These are phyloP conservation scores for Philereme vetulata DNA, from an alignment of 2,888 invertebrate genomes.

Conservation along the genomic window DNA sequence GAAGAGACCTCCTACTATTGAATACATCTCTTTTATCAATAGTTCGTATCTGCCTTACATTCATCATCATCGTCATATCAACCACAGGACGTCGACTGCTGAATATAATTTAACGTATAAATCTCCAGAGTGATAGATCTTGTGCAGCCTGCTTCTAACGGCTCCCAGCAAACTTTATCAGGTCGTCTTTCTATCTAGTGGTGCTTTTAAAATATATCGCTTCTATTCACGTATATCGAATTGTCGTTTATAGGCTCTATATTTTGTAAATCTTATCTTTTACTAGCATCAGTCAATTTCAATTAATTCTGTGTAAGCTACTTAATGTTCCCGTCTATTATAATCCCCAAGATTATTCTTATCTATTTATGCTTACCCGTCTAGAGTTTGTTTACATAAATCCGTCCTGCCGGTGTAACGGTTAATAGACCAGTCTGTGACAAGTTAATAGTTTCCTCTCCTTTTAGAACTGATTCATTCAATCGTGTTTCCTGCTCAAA, in stretches of 20 bases:
- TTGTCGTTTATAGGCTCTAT: no score
- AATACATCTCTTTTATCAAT: slow-evolving; percentile 29
- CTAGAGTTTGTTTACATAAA: slow-evolving; percentile 56
- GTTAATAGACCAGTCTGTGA: slow-evolving; percentile 66
- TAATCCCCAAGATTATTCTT: slow-evolving; percentile 38
- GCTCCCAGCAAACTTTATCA: no score
- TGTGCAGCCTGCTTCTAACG: no score
- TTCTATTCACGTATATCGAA: no score
- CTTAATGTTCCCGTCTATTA: slow-evolving; percentile 11
- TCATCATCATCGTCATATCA: no score
- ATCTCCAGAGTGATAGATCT: no score
- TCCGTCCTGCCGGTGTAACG: slow-evolving; percentile 67
- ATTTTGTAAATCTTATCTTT: no score
- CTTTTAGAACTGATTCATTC: slow-evolving; percentile 56
- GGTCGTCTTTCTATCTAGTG: no score
- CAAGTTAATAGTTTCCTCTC: slow-evolving; percentile 79
- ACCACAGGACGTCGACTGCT: no score
- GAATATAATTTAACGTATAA: no score
- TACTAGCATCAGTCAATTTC: not conserved
- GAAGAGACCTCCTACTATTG: slow-evolving; percentile 36
- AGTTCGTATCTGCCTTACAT: slow-evolving; percentile 11
- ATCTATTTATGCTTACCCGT: slow-evolving; percentile 55
- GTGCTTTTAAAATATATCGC: no score
- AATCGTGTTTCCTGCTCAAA: slow-evolving; percentile 50
- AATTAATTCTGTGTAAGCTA: not conserved